Percentiles rank a stretch among this genome's conserved stretches.
Conservation (phyloP, 1,140 invertebrate species). For the Cotesia typhae region DNA sequence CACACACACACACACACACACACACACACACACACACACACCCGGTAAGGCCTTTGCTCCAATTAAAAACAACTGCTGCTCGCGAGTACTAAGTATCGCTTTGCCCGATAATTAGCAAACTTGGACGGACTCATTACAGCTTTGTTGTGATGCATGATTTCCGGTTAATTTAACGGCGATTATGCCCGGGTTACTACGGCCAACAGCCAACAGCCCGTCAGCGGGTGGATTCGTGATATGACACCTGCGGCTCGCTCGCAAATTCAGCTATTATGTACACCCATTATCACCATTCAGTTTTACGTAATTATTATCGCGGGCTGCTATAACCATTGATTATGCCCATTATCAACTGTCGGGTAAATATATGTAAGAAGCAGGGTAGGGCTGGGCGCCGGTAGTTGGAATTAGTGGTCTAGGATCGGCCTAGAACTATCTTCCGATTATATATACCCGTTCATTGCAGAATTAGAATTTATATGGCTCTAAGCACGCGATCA, state of each 20-base stretch:
- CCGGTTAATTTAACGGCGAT: constrained; percentile 14
- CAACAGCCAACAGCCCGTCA: constrained; percentile 22
- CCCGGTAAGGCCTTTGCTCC: neutral
- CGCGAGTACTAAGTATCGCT: too few species aligned
- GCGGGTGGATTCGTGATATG: constrained; percentile 38
- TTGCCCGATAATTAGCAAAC: too few species aligned
- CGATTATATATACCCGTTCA: constrained; percentile 54
- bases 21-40: too few species aligned
- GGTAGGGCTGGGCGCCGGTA: constrained; percentile 54
- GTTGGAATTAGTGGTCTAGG: constrained; percentile 62
- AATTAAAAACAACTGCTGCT: constrained; percentile 13
- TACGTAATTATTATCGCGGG: constrained; percentile 59
- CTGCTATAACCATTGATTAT: constrained; percentile 61
- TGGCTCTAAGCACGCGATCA: constrained; percentile 60
- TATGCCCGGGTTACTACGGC: neutral
- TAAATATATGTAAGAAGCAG: constrained; percentile 57
- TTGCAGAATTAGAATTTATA: constrained; percentile 66
- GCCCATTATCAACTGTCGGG: constrained; percentile 61
- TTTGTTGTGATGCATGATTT: constrained; percentile 16
- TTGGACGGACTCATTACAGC: constrained; percentile 8
- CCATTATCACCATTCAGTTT: constrained; percentile 46
- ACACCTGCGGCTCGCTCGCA: constrained; percentile 24
- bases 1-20: too few species aligned
- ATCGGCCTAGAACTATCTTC: constrained; percentile 63
- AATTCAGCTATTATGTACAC: constrained; percentile 13